Percentiles rank a stretch among this genome's conserved stretches.
phyloP scores from a whole-genome alignment of 2,113 vertebrate species.

The Plecturocebus donacophilus region DNA sequence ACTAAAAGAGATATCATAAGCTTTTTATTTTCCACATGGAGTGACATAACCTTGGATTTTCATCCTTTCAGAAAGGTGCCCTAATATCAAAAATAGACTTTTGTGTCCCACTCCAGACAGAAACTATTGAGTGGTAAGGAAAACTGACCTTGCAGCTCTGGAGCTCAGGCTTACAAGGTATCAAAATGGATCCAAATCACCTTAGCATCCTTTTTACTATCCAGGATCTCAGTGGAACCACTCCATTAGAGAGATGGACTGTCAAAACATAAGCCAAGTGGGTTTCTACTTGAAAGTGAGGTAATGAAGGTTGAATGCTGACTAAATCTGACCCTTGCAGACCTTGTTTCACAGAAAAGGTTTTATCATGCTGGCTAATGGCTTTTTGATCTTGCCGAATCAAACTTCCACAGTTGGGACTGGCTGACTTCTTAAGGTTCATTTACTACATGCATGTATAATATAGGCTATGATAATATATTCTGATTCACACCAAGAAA shows the following conservation, averaged over 20 bases:
- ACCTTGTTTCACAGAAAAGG: neutral
- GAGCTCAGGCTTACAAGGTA: neutral
- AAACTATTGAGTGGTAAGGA: slow-evolving; percentile 4
- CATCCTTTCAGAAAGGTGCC: slow-evolving; percentile 21
- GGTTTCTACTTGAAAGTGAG: slow-evolving; percentile 42
- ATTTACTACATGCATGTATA: neutral
- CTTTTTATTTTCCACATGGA: slow-evolving; percentile 31
- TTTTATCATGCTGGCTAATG: slow-evolving; percentile 14
- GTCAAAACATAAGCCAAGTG: slow-evolving; percentile 50
- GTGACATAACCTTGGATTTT: slow-evolving; percentile 46
- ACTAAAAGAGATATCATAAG: neutral
- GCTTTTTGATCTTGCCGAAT: slow-evolving; percentile 44
- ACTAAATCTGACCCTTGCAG: slow-evolving; percentile 32
- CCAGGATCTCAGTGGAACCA: neutral
- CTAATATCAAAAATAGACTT: slow-evolving; percentile 38
- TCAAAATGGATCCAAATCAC: slow-evolving; percentile 16
- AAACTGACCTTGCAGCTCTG: slow-evolving; percentile 39
- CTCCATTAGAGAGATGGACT: neutral
- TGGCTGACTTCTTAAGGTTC: neutral
- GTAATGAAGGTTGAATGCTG: slow-evolving; percentile 36
- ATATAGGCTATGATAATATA: neutral
- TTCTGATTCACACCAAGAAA: neutral
- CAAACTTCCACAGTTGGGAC: neutral
- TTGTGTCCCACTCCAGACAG: neutral
- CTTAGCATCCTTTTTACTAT: neutral